phyloP scores from a whole-genome alignment of 37 sponge, comb jelly and placozoan species.

The Eunapius fragilis region DNA sequence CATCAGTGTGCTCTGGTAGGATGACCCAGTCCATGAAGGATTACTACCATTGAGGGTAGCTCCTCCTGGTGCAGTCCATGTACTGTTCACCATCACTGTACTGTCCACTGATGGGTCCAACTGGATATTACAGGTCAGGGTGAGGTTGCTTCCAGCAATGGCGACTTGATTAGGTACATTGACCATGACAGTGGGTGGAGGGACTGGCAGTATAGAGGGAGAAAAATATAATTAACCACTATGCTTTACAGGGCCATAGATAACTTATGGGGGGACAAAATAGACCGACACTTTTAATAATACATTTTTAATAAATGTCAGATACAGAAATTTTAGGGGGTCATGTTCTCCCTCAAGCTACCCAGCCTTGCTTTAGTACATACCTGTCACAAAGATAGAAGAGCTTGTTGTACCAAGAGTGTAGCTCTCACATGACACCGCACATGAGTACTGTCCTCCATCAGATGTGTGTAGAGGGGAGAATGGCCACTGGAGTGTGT shows the following conservation, averaged over 20 bases:
- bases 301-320: too few relatives aligned
- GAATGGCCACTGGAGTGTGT: constrained; percentile 11
- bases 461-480: constrained; percentile 28
- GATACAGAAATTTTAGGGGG: too few relatives aligned
- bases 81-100: neutral
- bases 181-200: neutral
- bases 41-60: neutral
- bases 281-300: too few relatives aligned
- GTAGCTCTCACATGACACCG: too few relatives aligned
- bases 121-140: neutral
- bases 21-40: neutral
- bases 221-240: neutral
- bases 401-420: too few relatives aligned
- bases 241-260: too few relatives aligned
- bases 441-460: constrained; percentile 42
- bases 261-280: too few relatives aligned
- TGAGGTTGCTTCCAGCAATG: neutral
- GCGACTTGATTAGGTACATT: neutral
- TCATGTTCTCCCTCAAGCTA: too few relatives aligned
- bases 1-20: neutral
- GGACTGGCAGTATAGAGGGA: neutral
- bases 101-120: neutral
- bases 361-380: neutral
- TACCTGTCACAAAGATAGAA: neutral
- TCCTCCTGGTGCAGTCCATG: neutral